Conservation (phyloP, 2,797 vertebrate genomes). For the Pantherophis vulpinus region DNA sequence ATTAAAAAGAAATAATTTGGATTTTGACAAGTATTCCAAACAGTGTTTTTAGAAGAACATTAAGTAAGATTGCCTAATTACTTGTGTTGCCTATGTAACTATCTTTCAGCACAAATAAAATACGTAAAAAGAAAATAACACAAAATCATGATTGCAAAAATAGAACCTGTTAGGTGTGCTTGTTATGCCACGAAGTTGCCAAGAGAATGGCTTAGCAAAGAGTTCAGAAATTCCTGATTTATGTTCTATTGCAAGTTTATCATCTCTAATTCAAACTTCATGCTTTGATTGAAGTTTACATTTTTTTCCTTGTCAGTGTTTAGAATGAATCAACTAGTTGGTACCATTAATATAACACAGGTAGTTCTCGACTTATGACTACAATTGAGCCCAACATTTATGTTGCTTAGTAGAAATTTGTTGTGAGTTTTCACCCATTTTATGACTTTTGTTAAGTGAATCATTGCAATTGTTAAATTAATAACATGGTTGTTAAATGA, state of each 20-base stretch:
- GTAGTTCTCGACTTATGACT: not conserved
- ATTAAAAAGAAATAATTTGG: constrained; percentile 41
- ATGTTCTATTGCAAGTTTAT: not conserved
- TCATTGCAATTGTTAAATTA: not conserved
- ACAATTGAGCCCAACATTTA: not conserved
- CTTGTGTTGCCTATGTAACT: not conserved
- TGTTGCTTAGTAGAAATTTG: not conserved
- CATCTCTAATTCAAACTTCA: not conserved
- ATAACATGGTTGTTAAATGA: not conserved
- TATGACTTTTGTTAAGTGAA: not conserved
- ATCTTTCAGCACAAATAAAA: constrained; percentile 24
- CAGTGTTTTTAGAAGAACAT: constrained; percentile 17
- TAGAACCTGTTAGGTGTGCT: not conserved
- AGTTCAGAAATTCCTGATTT: not conserved
- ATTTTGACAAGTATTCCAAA: constrained; percentile 41
- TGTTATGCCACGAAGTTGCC: not conserved
- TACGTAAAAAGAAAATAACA: not conserved
- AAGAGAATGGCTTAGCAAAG: not conserved
- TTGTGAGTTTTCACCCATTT: not conserved
- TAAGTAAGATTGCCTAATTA: constrained; percentile 24
- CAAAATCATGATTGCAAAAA: not conserved
- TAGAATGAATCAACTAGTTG: not conserved
- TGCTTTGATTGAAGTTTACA: not conserved
- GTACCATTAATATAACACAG: not conserved
- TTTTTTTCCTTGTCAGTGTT: not conserved